A percentile compares a stretch with the other conserved stretches of the same genome.
These are phyloP conservation scores for Nanorana parkeri DNA, from an alignment of 2,113 vertebrate species.

Conservation along the genomic window DNA sequence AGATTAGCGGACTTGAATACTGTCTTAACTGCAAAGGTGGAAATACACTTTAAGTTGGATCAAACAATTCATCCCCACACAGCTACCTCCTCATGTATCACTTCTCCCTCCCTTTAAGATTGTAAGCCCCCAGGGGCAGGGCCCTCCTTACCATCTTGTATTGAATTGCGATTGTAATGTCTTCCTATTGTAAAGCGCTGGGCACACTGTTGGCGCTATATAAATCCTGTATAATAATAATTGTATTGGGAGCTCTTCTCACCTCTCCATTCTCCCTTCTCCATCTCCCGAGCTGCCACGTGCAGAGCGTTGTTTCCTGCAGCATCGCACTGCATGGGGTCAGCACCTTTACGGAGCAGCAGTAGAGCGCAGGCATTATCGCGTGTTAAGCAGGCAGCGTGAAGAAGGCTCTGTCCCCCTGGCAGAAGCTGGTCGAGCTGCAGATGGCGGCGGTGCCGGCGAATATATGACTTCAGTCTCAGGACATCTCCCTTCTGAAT, in stretches of 20 bases:
- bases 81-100: too few species aligned
- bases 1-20: too few species aligned
- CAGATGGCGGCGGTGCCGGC: slow-evolving; percentile 70
- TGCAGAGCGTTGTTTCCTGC: slow-evolving; percentile 76
- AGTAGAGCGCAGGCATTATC: slow-evolving; percentile 72
- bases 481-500: slow-evolving; percentile 72
- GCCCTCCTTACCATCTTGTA: too few species aligned
- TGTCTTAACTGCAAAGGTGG: too few species aligned
- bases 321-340: slow-evolving; percentile 67
- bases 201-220: too few species aligned
- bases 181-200: too few species aligned
- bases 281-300: slow-evolving; percentile 67
- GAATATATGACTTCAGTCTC: slow-evolving; percentile 76
- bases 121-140: too few species aligned
- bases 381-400: slow-evolving; percentile 68
- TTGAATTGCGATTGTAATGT: too few species aligned
- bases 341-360: slow-evolving; percentile 73
- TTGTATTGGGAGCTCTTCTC: not conserved
- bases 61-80: too few species aligned
- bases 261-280: slow-evolving; percentile 68
- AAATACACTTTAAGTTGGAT: not conserved
- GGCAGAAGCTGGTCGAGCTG: slow-evolving; percentile 71
- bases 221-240: too few species aligned
- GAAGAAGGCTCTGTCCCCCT: slow-evolving; percentile 70
- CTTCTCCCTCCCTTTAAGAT: too few species aligned